Evolutionary conservation across 2,888 invertebrate species (phyloP).

Genomic region (Caenorhabditis sinica): DNA sequence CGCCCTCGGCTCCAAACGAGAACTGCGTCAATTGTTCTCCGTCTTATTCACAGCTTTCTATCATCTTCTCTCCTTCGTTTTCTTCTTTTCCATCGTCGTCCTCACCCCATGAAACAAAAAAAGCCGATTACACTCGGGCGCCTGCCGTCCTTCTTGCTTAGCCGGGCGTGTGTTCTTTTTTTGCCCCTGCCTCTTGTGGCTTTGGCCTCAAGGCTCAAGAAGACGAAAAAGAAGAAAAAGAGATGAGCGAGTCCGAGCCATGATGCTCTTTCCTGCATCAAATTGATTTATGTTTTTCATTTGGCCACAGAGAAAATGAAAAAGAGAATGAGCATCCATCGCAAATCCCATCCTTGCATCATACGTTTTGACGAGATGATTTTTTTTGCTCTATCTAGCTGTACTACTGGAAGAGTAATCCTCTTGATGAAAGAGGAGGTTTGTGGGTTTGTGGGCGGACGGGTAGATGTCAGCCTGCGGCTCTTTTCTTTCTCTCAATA

Average conservation of each 20-base stretch:
- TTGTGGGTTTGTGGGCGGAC: too few relatives aligned
- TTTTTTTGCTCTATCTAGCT: not conserved
- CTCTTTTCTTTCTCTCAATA: not conserved
- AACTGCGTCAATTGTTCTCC: slow-evolving; percentile 23
- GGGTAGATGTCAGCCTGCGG: too few relatives aligned
- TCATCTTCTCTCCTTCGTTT: slow-evolving; percentile 13
- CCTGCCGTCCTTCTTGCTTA: slow-evolving; percentile 7
- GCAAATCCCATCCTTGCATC: not conserved
- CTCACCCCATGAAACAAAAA: slow-evolving; percentile 35
- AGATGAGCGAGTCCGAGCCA: not conserved
- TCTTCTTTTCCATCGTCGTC: not conserved
- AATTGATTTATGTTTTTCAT: slow-evolving; percentile 47
- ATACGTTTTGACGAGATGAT: not conserved
- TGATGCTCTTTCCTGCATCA: slow-evolving; percentile 5
- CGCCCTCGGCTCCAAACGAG: slow-evolving; percentile 21
- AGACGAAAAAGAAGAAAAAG: not conserved
- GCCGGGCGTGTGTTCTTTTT: slow-evolving; percentile 35
- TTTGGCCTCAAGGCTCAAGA: not conserved
- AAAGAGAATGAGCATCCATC: slow-evolving; percentile 20
- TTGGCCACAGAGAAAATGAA: slow-evolving; percentile 11
- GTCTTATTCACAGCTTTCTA: not conserved
- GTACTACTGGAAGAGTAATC: too few relatives aligned
- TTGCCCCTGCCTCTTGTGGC: not conserved
- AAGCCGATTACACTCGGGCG: slow-evolving; percentile 40
- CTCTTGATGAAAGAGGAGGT: too few relatives aligned